Conservation (phyloP, 2,888 invertebrate genomes). For the Eudasyphora cyanicolor region DNA sequence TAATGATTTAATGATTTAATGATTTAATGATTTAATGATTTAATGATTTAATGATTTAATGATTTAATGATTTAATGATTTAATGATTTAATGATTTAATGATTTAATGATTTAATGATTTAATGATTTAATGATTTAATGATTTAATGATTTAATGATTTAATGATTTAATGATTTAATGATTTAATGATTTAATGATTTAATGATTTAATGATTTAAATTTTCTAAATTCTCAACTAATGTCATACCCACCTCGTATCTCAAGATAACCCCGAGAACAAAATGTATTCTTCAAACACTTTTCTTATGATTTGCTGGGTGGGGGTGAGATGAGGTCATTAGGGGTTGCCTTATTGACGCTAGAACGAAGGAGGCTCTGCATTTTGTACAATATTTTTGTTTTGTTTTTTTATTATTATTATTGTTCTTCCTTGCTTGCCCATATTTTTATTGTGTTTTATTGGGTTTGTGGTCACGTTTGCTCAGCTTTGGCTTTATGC, state of each 20-base stretch:
- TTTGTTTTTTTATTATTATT: neutral
- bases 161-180: too few species aligned
- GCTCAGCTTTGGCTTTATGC: neutral
- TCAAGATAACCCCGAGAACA: neutral
- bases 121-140: too few species aligned
- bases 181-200: too few species aligned
- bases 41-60: too few species aligned
- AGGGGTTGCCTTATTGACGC: neutral
- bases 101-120: too few species aligned
- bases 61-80: too few species aligned
- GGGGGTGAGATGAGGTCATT: neutral
- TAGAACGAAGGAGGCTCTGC: neutral
- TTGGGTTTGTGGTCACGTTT: conserved; percentile 35
- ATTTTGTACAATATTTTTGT: neutral
- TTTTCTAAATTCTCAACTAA: too few species aligned
- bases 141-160: too few species aligned
- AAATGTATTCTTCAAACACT: neutral
- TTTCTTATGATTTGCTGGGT: neutral
- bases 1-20: too few species aligned
- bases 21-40: too few species aligned
- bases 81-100: too few species aligned
- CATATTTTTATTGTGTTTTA: conserved; percentile 22
- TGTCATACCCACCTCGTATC: neutral
- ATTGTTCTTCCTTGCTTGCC: conserved; percentile 23
- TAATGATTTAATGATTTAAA: too few species aligned